Evolutionary conservation across 2,113 vertebrate genomes (phyloP).

Genomic region (Alces alces): DNA sequence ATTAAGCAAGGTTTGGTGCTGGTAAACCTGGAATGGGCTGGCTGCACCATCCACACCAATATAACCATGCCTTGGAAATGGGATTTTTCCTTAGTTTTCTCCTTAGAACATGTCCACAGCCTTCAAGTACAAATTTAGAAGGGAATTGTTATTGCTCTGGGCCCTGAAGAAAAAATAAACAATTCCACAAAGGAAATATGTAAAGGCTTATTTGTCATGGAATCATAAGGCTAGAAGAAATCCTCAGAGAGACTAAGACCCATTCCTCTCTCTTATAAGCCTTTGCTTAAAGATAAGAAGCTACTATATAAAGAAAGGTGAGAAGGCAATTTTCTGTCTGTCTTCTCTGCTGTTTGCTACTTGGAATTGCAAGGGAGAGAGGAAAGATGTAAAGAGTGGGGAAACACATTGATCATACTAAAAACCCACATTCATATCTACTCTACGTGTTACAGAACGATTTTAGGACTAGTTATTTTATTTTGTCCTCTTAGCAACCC

Average conservation of each 20-base stretch:
- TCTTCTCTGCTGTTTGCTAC: not conserved
- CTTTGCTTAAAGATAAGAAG: slow-evolving; percentile 32
- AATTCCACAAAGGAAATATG: not conserved
- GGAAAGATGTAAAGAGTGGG: not conserved
- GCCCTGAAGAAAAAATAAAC: not conserved
- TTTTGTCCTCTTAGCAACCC: not conserved
- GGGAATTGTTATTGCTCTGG: not conserved
- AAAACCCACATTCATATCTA: not conserved
- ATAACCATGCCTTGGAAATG: not conserved
- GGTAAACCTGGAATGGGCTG: not conserved
- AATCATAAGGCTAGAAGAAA: slow-evolving; percentile 35
- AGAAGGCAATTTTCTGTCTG: not conserved
- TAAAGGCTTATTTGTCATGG: slow-evolving; percentile 38
- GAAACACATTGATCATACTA: not conserved
- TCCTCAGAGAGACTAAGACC: not conserved
- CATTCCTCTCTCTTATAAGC: not conserved
- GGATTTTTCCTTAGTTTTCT: not conserved
- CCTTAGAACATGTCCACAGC: not conserved
- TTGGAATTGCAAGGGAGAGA: slow-evolving; percentile 17
- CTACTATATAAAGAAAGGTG: slow-evolving; percentile 26
- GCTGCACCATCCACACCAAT: not conserved
- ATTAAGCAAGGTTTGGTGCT: not conserved
- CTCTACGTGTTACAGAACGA: not conserved
- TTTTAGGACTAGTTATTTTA: not conserved
- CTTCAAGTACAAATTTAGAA: slow-evolving; percentile 10